Evolutionary conservation across 2,113 vertebrate genomes (phyloP).

Genomic region (Atherinomorus stipes): DNA sequence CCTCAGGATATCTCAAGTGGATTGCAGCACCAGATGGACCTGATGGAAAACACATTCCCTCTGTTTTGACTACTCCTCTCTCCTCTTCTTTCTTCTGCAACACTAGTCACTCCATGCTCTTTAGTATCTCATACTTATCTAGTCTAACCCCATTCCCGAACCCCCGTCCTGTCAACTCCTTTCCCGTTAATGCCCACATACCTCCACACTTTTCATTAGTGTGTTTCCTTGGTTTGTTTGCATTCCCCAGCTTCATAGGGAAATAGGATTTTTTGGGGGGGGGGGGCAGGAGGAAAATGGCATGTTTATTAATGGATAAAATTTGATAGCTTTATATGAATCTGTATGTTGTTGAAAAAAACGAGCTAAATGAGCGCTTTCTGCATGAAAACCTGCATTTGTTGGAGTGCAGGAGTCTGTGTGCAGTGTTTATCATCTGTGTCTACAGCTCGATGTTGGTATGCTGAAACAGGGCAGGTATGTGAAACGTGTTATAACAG

Average conservation of each 20-base stretch:
- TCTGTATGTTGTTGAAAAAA: slow-evolving; percentile 24
- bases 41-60: slow-evolving; percentile 74
- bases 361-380: not conserved
- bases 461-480: slow-evolving; percentile 69
- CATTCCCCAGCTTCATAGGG: slow-evolving; percentile 66
- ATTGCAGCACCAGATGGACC: slow-evolving; percentile 76
- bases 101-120: slow-evolving; percentile 20
- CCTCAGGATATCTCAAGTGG: slow-evolving; percentile 64
- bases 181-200: slow-evolving; percentile 4
- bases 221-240: slow-evolving; percentile 70
- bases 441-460: slow-evolving; percentile 56
- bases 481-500: slow-evolving; percentile 77
- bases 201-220: slow-evolving; percentile 30
- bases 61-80: slow-evolving; percentile 35
- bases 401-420: no score
- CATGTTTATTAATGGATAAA: not conserved
- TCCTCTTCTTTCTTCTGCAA: slow-evolving; percentile 17
- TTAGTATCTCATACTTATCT: not conserved
- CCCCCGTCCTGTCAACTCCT: slow-evolving; percentile 1
- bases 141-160: not conserved
- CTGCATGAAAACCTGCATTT: not conserved
- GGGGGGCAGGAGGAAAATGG: slow-evolving; percentile 22
- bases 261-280: slow-evolving; percentile 44
- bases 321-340: no score
- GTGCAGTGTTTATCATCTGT: slow-evolving; percentile 43